Percentiles rank a stretch among this genome's conserved stretches.
These are phyloP conservation scores for Argyresthia albistria DNA, from an alignment of 2,888 invertebrate genomes.

Conservation along the genomic window DNA sequence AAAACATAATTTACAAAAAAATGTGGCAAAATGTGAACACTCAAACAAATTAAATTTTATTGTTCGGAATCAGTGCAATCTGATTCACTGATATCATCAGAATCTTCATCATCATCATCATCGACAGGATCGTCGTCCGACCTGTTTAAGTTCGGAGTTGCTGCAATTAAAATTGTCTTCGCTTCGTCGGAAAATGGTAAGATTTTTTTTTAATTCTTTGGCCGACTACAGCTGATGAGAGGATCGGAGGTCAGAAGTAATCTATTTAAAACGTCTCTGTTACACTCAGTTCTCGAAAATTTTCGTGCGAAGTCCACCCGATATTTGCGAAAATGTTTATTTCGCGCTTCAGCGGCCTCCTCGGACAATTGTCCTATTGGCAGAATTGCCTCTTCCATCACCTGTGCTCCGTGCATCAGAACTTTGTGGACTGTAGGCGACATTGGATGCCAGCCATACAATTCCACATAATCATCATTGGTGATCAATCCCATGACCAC, in stretches of 20 bases:
- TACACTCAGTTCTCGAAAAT: background rate
- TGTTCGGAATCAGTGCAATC: no score
- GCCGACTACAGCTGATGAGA: background rate
- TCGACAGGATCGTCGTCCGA: no score
- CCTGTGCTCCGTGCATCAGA: slow-evolving; percentile 15
- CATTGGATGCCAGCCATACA: slow-evolving; percentile 21
- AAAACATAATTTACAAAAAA: no score
- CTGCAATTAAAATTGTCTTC: background rate
- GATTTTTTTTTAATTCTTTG: background rate
- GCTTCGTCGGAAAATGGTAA: background rate
- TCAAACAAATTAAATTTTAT: no score
- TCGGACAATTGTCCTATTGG: slow-evolving; percentile 19
- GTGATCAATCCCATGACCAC: background rate
- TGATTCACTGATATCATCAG: no score
- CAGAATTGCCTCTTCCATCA: slow-evolving; percentile 16
- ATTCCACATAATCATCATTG: slow-evolving; percentile 13
- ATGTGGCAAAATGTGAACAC: no score
- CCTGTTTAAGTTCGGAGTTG: background rate
- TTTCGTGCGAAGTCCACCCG: background rate
- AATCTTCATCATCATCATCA: no score
- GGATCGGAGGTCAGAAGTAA: background rate
- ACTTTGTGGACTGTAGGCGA: slow-evolving; percentile 20
- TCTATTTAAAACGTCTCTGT: background rate
- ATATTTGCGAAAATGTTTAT: slow-evolving; percentile 8
- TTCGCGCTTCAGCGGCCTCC: slow-evolving; percentile 13